phyloP scores from a whole-genome alignment of 2,888 invertebrate genomes.

The Chirona hameri region DNA sequence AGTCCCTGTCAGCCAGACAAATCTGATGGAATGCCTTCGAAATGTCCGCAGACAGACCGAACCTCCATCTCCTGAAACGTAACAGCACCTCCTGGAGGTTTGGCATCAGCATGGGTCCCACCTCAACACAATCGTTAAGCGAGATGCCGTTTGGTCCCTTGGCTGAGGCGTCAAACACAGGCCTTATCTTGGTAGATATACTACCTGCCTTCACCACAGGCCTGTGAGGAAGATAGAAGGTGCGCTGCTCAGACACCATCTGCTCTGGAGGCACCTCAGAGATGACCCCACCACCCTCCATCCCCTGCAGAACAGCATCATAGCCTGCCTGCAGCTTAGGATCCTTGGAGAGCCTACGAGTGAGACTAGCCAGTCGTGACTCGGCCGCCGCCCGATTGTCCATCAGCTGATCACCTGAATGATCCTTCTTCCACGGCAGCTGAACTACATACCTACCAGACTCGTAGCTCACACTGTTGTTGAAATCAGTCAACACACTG shows the following conservation, averaged over 20 bases:
- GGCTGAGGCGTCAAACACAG: neutral
- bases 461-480: neutral
- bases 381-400: neutral
- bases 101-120: neutral
- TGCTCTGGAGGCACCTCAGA: neutral
- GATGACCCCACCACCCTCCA: neutral
- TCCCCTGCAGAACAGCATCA: neutral
- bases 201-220: neutral
- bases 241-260: neutral
- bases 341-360: neutral
- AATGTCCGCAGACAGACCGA: neutral
- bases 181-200: neutral
- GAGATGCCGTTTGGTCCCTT: neutral
- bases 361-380: neutral
- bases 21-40: neutral
- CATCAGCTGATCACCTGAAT: neutral
- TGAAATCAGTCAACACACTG: neutral
- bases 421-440: neutral
- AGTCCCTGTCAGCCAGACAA: neutral
- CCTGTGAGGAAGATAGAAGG: no score
- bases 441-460: neutral
- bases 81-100: neutral
- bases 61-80: neutral
- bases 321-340: neutral
- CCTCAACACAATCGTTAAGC: neutral